Evolutionary conservation across 2,888 invertebrate species (phyloP).

Genomic region (Tipula unca): DNA sequence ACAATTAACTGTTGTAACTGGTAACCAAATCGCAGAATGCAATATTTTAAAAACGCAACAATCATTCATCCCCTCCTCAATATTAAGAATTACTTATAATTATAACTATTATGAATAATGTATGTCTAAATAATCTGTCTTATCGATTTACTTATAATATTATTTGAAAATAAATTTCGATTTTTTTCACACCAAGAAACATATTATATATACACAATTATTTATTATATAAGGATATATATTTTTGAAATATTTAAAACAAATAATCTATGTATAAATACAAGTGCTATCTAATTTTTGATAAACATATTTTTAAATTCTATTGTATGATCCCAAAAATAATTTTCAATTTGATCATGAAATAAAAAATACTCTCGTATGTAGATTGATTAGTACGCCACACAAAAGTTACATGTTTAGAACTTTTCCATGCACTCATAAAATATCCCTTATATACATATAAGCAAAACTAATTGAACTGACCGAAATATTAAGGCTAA

Average conservation of each 20-base stretch:
- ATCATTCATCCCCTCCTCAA: neutral
- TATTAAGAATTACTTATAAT: neutral
- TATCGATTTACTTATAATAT: neutral
- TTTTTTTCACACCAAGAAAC: neutral
- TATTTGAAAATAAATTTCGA: neutral
- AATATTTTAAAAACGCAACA: neutral
- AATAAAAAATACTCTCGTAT: no score
- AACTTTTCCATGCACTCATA: neutral
- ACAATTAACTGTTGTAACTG: neutral
- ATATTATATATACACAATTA: neutral
- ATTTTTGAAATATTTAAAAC: neutral
- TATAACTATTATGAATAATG: neutral
- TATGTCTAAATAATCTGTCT: neutral
- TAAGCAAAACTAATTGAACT: neutral
- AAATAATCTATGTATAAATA: no score
- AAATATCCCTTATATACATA: neutral
- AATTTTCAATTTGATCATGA: no score
- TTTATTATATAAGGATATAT: neutral
- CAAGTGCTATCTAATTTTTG: neutral
- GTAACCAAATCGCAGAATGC: neutral
- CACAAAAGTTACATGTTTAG: no score
- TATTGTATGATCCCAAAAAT: neutral
- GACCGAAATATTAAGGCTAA: neutral
- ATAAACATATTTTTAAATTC: neutral
- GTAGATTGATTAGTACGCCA: no score